These are phyloP conservation scores for Odobenus rosmarus DNA, from an alignment of 2,113 vertebrate species.

Conservation along the genomic window DNA sequence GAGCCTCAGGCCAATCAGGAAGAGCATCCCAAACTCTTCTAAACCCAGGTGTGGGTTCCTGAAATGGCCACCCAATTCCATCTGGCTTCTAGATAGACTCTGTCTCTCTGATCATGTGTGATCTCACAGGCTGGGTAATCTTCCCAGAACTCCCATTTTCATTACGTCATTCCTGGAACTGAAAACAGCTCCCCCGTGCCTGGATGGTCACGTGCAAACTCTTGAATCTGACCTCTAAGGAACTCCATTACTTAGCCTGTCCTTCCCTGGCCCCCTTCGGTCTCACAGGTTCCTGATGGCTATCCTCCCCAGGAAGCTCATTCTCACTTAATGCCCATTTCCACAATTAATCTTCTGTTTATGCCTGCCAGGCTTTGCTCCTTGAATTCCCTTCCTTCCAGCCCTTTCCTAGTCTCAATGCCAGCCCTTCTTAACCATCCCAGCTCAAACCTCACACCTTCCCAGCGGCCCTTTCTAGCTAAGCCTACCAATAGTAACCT, in stretches of 20 bases:
- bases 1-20: background rate
- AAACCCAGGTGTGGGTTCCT: conserved; percentile 9
- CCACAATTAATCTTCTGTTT: background rate
- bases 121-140: conserved; percentile 26
- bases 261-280: background rate
- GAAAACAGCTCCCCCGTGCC: background rate
- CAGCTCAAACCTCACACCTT: background rate
- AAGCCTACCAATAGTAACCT: background rate
- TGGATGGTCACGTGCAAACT: background rate
- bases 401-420: background rate
- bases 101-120: conserved; percentile 24
- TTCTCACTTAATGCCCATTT: background rate
- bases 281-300: background rate
- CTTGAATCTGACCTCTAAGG: background rate
- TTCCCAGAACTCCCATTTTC: conserved; percentile 49
- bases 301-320: background rate
- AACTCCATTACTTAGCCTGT: background rate
- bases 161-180: conserved; percentile 54
- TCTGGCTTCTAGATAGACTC: background rate
- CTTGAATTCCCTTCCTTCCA: background rate
- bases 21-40: background rate
- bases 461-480: background rate
- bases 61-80: background rate
- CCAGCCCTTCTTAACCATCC: background rate
- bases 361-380: background rate